phyloP scores from a whole-genome alignment of 2,888 invertebrate species.

The Apodemia zela region DNA sequence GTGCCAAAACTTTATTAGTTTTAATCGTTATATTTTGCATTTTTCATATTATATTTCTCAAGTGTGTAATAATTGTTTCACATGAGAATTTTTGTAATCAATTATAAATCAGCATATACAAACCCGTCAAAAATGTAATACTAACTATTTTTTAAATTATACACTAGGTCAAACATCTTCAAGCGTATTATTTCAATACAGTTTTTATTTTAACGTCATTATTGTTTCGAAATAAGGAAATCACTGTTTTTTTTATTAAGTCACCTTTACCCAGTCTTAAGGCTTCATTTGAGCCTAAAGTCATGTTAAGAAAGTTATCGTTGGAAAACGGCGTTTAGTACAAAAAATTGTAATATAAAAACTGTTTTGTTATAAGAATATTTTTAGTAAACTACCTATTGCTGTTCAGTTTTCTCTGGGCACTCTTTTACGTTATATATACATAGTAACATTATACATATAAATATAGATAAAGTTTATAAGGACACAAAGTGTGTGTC shows the following conservation, averaged over 20 bases:
- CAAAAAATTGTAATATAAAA: constrained; percentile 8
- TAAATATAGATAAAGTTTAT: neutral
- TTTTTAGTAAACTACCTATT: constrained; percentile 1
- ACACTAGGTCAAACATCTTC: too few relatives aligned
- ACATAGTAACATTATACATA: neutral
- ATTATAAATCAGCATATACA: too few relatives aligned
- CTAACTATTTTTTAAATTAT: too few relatives aligned
- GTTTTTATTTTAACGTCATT: neutral
- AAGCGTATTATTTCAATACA: neutral
- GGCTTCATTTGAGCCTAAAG: neutral
- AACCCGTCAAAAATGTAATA: too few relatives aligned
- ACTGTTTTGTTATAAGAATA: neutral
- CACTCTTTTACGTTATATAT: neutral
- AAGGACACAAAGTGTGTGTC: too few relatives aligned
- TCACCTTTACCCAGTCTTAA: neutral
- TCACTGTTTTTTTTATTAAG: neutral
- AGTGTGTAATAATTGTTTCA: too few relatives aligned
- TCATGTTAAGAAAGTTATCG: neutral
- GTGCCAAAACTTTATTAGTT: too few relatives aligned
- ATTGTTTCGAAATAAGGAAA: neutral
- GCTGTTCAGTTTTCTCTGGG: constrained; percentile 10
- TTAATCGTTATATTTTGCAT: too few relatives aligned
- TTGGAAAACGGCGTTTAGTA: neutral
- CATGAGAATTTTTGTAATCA: too few relatives aligned
- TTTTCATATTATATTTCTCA: too few relatives aligned